These are phyloP conservation scores for Eleutherodactylus coqui DNA, from an alignment of 2,797 vertebrate genomes.

Conservation along the genomic window DNA sequence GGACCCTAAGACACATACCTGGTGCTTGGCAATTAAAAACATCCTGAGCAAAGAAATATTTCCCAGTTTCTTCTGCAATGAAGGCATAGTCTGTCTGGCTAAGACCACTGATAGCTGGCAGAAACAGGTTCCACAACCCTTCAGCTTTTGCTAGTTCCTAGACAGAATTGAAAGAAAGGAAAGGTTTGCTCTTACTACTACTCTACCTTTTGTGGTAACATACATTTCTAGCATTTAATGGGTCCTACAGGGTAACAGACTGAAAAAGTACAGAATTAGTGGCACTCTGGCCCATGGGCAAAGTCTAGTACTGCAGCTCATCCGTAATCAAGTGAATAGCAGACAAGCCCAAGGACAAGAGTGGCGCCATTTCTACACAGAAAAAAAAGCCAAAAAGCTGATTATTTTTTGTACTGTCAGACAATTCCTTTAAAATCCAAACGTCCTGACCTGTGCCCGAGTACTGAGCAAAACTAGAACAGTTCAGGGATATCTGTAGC, in stretches of 20 bases:
- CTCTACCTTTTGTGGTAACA: not conserved
- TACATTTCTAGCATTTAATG: not conserved
- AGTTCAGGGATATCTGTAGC: not conserved
- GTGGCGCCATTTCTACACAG: not conserved
- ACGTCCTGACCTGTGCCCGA: not conserved
- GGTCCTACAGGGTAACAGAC: not conserved
- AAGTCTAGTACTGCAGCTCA: not conserved
- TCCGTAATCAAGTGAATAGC: not conserved
- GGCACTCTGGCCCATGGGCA: not conserved
- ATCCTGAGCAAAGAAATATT: constrained; percentile 84
- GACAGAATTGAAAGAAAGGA: constrained; percentile 17
- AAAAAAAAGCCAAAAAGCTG: not conserved
- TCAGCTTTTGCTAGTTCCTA: constrained; percentile 85
- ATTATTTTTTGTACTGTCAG: not conserved
- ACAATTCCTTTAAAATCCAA: not conserved
- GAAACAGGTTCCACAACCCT: constrained; percentile 93
- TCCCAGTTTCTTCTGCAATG: constrained; percentile 92
- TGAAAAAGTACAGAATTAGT: not conserved
- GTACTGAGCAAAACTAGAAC: not conserved
- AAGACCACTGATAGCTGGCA: constrained; percentile 86
- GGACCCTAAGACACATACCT: constrained; percentile 78
- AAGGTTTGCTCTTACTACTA: not conserved
- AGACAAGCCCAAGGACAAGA: not conserved
- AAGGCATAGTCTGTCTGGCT: constrained; percentile 91
- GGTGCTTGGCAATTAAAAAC: constrained; percentile 96